A percentile compares a stretch with the other conserved stretches of the same genome.
phyloP scores from a whole-genome alignment of 2,888 invertebrate genomes.

The Seira ritae region DNA sequence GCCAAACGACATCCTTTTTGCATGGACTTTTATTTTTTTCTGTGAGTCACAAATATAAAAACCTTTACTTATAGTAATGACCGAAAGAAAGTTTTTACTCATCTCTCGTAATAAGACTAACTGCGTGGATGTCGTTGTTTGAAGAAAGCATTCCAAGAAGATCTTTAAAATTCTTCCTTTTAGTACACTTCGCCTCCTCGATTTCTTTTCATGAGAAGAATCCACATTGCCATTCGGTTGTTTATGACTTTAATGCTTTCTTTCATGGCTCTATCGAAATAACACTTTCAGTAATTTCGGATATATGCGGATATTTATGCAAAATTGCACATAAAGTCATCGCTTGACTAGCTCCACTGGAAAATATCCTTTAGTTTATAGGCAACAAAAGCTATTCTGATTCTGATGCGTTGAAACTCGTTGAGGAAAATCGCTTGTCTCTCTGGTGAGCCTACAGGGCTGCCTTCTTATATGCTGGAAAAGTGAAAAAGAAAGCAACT shows the following conservation, averaged over 20 bases:
- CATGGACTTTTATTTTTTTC: conserved; percentile 35
- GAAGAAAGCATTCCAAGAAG: neutral
- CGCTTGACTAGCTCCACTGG: conserved; percentile 42
- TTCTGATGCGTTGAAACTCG: conserved; percentile 46
- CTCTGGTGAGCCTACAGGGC: neutral
- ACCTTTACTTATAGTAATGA: conserved; percentile 9
- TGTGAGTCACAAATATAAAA: neutral
- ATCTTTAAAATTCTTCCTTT: conserved; percentile 6
- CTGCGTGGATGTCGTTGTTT: neutral
- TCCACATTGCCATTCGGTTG: conserved; percentile 1
- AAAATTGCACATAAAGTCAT: conserved; percentile 56
- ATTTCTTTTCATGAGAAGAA: neutral
- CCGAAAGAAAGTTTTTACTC: conserved; percentile 1
- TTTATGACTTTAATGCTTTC: conserved; percentile 22
- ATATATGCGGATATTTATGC: conserved; percentile 46
- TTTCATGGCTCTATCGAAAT: conserved; percentile 19
- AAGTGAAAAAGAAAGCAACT: conserved; percentile 17
- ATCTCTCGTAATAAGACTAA: neutral
- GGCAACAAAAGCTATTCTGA: conserved; percentile 52
- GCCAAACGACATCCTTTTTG: conserved; percentile 57
- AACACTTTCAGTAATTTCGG: conserved; percentile 33
- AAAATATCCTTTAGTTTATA: conserved; percentile 50
- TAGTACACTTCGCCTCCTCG: neutral
- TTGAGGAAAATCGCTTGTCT: conserved; percentile 42
- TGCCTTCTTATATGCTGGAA: neutral